Conservation (phyloP, 2,797 vertebrate genomes). For the Pygocentrus nattereri region DNA sequence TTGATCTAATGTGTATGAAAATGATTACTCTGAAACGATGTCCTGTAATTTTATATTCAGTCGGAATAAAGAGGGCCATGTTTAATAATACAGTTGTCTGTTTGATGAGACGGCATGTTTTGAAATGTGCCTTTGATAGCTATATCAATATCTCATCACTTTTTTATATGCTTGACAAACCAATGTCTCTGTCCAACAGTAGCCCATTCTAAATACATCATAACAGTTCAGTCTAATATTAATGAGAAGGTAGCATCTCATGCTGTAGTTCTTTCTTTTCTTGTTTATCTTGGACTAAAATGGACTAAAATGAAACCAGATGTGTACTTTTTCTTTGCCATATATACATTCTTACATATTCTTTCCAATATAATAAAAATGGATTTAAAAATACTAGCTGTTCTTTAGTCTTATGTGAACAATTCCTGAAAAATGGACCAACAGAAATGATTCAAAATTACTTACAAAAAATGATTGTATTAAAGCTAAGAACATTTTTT, state of each 20-base stretch:
- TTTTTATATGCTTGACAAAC: conserved; percentile 75
- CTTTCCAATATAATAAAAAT: too few relatives aligned
- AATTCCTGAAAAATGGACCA: too few relatives aligned
- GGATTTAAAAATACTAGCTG: too few relatives aligned
- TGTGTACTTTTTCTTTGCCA: too few relatives aligned
- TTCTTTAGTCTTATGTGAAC: too few relatives aligned
- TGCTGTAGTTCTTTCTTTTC: background rate
- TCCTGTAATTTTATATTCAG: conserved; percentile 69
- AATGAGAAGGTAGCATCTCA: conserved; percentile 22
- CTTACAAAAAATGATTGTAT: too few relatives aligned
- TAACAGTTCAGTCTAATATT: conserved; percentile 39
- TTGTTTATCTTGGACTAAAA: background rate
- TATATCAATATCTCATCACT: conserved; percentile 82
- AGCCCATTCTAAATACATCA: conserved; percentile 67
- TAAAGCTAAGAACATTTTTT: background rate
- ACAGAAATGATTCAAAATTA: too few relatives aligned
- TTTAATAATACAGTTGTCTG: conserved; percentile 74
- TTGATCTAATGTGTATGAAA: conserved; percentile 69
- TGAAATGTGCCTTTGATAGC: conserved; percentile 79
- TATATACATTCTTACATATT: too few relatives aligned
- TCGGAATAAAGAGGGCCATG: conserved; percentile 66
- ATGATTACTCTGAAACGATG: conserved; percentile 70
- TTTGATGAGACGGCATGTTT: conserved; percentile 77
- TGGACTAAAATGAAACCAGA: background rate
- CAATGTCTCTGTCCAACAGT: conserved; percentile 52